Conservation (phyloP, 2,888 invertebrate species). For the Philaethria dido region DNA sequence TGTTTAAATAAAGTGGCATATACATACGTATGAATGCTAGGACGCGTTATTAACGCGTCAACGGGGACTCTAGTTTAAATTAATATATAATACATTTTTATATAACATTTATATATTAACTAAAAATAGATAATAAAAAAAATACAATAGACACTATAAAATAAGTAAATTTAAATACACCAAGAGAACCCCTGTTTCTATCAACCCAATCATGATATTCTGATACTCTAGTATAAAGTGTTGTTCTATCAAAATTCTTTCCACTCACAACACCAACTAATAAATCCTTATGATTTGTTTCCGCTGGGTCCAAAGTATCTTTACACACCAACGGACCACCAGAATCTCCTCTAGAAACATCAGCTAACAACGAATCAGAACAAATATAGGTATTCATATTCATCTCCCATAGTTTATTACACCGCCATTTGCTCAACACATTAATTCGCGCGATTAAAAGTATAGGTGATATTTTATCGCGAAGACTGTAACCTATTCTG, state of each 20-base stretch:
- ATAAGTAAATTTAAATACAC: constrained; percentile 19
- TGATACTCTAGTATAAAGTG: constrained; percentile 52
- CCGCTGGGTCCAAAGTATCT: constrained; percentile 51
- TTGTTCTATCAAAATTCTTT: constrained; percentile 64
- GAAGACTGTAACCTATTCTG: constrained; percentile 39
- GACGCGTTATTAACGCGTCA: no score
- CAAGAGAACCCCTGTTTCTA: constrained; percentile 17
- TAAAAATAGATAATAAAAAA: constrained; percentile 33
- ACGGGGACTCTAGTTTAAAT: no score
- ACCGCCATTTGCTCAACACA: constrained; percentile 52
- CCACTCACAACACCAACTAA: constrained; percentile 67
- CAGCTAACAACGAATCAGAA: constrained; percentile 52
- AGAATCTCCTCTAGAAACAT: constrained; percentile 64
- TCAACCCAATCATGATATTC: constrained; percentile 56
- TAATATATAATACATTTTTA: no score
- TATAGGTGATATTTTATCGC: constrained; percentile 45
- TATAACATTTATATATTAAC: no score
- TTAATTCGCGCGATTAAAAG: constrained; percentile 56
- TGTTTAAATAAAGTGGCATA: no score
- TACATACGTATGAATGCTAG: no score
- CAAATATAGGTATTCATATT: constrained; percentile 60
- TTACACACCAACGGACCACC: constrained; percentile 66
- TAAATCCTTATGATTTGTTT: constrained; percentile 48
- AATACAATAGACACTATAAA: constrained; percentile 51
- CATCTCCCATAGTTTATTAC: constrained; percentile 62